Percentiles rank a stretch among this genome's conserved stretches.
Evolutionary conservation across 2,797 vertebrate genomes (phyloP).

Genomic region (Sebastes steindachneri): DNA sequence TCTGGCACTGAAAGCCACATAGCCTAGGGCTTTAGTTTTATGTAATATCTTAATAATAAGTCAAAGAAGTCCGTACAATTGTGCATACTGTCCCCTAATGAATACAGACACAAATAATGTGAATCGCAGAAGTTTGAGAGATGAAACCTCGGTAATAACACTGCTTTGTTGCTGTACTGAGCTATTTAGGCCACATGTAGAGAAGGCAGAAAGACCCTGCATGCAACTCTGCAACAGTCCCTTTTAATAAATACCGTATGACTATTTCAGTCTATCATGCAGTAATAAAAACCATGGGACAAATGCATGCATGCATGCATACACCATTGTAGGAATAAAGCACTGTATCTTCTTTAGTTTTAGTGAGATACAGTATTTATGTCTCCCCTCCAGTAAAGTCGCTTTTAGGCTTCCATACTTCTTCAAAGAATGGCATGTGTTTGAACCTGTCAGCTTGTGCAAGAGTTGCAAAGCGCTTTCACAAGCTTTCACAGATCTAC

Average conservation of each 20-base stretch:
- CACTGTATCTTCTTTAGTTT: background rate
- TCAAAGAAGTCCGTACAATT: background rate
- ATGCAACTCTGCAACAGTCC: background rate
- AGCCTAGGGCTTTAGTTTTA: too few relatives aligned
- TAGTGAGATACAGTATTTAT: rapidly evolving
- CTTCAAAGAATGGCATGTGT: background rate
- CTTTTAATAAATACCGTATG: background rate
- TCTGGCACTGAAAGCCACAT: background rate
- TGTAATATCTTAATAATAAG: background rate
- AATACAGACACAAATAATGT: background rate
- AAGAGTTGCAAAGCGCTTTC: background rate
- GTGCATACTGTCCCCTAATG: background rate
- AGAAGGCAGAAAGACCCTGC: background rate
- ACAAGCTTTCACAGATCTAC: conserved; percentile 37
- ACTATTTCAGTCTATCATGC: background rate
- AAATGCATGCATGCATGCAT: background rate
- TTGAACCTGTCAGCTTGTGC: conserved; percentile 4
- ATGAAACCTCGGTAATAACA: background rate
- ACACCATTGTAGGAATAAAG: background rate
- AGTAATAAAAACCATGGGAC: background rate
- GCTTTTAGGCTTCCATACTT: conserved; percentile 5
- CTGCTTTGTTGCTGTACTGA: background rate
- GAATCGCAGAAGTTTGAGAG: background rate
- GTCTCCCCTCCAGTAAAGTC: background rate
- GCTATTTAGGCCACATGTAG: background rate